Conservation (phyloP, 2,888 invertebrate species). For the Eupithecia tripunctaria region DNA sequence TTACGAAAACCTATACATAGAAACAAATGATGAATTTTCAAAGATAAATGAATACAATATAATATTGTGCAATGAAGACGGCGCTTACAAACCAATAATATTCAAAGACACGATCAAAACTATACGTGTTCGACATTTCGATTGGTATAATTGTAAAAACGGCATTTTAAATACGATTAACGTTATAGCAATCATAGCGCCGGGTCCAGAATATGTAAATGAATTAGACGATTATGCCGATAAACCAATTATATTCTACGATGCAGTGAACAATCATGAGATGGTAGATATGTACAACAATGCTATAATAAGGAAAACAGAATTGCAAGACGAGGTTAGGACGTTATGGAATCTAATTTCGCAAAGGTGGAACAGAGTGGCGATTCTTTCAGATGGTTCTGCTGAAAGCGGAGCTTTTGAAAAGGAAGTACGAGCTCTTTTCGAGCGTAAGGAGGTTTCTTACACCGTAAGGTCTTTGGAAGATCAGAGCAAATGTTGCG, state of each 20-base stretch:
- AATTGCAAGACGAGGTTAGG: slow-evolving; percentile 9
- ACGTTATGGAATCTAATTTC: slow-evolving; percentile 44
- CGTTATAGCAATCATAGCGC: slow-evolving; percentile 21
- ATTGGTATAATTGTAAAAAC: neutral
- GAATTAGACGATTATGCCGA: neutral
- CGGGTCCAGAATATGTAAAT: neutral
- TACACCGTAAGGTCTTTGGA: slow-evolving; percentile 44
- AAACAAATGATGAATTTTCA: neutral
- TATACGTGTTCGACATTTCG: neutral
- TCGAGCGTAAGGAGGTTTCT: slow-evolving; percentile 39
- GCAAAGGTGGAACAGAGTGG: slow-evolving; percentile 52
- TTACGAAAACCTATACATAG: neutral
- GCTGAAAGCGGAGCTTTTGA: slow-evolving; percentile 50
- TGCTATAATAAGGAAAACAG: slow-evolving; percentile 5
- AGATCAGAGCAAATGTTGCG: slow-evolving; percentile 26
- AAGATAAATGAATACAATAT: neutral
- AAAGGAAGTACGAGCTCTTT: slow-evolving; percentile 42
- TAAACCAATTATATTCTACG: slow-evolving; percentile 26
- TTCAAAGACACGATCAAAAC: neutral
- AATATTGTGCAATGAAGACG: neutral
- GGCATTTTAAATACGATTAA: neutral
- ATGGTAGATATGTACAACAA: slow-evolving; percentile 2
- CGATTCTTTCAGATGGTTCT: slow-evolving; percentile 55
- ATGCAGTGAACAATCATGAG: neutral
- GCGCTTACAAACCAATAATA: neutral